Evolutionary conservation across 2,113 vertebrate genomes (phyloP).

Genomic region (Galeopterus variegatus): DNA sequence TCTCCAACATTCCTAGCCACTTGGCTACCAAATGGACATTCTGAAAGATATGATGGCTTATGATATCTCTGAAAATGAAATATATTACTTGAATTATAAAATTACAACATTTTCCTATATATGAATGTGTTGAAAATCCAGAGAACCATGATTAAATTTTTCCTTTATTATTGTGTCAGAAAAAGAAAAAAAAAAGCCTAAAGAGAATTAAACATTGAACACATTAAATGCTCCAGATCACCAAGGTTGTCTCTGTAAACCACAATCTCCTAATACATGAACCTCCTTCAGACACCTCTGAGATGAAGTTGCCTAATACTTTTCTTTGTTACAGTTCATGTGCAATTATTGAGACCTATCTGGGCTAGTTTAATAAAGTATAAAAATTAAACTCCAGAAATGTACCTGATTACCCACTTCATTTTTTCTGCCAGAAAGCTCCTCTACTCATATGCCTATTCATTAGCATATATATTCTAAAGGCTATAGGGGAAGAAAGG

Average conservation of each 20-base stretch:
- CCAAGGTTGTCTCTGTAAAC: neutral
- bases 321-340: constrained; percentile 4
- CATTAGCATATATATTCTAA: neutral
- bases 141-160: constrained; percentile 30
- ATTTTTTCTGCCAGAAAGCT: neutral
- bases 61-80: constrained; percentile 21
- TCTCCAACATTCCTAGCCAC: constrained; percentile 91
- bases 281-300: neutral
- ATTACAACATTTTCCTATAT: neutral
- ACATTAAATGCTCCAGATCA: neutral
- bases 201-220: neutral
- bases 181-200: neutral
- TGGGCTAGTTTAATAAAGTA: neutral
- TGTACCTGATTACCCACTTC: neutral
- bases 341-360: neutral
- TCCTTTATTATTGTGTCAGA: neutral
- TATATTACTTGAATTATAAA: neutral
- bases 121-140: neutral
- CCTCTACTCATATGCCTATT: neutral
- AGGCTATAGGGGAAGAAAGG: neutral
- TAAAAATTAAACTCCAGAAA: neutral
- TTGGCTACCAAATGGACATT: constrained; percentile 91
- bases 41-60: constrained; percentile 79
- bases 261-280: neutral
- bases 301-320: neutral